A percentile compares a stretch with the other conserved stretches of the same genome.
Conservation (phyloP, 2,888 invertebrate genomes). For the Allacma fusca region DNA sequence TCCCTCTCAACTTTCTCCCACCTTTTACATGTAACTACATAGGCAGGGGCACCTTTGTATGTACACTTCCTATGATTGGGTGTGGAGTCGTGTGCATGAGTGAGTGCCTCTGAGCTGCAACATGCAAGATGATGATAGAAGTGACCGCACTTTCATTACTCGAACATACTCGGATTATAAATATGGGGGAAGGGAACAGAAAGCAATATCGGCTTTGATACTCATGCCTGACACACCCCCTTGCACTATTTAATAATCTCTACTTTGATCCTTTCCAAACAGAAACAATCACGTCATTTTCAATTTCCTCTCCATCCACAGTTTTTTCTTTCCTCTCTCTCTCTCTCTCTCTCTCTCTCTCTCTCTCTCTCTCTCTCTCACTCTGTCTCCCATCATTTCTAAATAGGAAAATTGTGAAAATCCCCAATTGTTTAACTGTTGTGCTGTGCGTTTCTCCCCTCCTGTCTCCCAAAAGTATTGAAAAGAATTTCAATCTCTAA, state of each 20-base stretch:
- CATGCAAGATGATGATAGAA: no score
- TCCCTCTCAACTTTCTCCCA: not conserved
- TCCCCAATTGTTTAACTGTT: not conserved
- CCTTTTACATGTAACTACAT: not conserved
- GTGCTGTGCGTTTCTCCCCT: not conserved
- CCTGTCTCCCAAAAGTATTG: not conserved
- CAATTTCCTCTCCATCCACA: constrained; percentile 24
- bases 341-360: not conserved
- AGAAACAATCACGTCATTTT: constrained; percentile 45
- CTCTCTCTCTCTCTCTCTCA: not conserved
- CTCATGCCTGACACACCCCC: constrained; percentile 8
- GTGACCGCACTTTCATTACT: constrained; percentile 20
- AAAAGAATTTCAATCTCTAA: constrained; percentile 20
- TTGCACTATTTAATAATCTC: constrained; percentile 43
- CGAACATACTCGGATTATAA: not conserved
- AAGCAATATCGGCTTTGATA: not conserved
- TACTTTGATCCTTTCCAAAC: constrained; percentile 42
- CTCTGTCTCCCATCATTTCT: not conserved
- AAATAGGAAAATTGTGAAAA: no score
- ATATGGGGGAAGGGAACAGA: not conserved
- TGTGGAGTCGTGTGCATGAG: no score
- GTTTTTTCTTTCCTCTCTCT: not conserved
- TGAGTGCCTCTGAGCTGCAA: no score
- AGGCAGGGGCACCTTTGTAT: no score
- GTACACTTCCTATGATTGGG: no score